Conservation (phyloP, 2,113 vertebrate genomes). For the Pteronura brasiliensis region DNA sequence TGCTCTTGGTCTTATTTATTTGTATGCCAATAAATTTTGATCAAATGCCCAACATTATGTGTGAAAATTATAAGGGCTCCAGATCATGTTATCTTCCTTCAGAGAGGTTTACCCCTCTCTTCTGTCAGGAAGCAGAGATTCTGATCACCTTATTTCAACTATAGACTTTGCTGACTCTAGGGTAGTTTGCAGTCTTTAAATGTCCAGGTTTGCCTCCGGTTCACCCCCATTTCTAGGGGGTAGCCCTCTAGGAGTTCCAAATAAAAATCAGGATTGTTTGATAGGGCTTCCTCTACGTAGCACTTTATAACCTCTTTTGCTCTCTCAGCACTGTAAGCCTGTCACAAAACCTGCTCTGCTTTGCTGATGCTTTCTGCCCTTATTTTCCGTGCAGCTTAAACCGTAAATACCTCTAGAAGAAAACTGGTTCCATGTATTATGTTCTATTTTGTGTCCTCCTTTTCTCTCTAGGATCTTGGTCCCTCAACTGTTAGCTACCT, state of each 20-base stretch:
- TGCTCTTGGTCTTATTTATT: background rate
- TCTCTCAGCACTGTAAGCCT: background rate
- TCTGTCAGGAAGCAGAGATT: background rate
- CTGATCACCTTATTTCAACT: background rate
- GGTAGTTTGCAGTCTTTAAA: background rate
- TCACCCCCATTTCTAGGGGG: background rate
- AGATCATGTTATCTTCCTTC: background rate
- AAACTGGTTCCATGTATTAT: background rate
- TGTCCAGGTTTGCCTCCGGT: background rate
- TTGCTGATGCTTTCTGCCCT: background rate
- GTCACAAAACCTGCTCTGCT: background rate
- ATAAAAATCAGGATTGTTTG: background rate
- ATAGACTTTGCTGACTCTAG: background rate
- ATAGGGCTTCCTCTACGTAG: background rate
- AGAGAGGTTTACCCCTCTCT: background rate
- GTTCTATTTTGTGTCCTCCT: background rate
- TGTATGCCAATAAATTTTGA: background rate
- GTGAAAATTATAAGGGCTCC: background rate
- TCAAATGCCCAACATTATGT: background rate
- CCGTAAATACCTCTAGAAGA: background rate
- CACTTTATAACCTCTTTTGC: background rate
- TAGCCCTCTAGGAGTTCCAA: background rate
- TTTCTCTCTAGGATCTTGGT: background rate
- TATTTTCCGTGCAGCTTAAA: background rate
- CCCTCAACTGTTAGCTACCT: background rate